These are phyloP conservation scores for Tetragnatha versicolor DNA, from an alignment of 1,140 invertebrate genomes.

Conservation along the genomic window DNA sequence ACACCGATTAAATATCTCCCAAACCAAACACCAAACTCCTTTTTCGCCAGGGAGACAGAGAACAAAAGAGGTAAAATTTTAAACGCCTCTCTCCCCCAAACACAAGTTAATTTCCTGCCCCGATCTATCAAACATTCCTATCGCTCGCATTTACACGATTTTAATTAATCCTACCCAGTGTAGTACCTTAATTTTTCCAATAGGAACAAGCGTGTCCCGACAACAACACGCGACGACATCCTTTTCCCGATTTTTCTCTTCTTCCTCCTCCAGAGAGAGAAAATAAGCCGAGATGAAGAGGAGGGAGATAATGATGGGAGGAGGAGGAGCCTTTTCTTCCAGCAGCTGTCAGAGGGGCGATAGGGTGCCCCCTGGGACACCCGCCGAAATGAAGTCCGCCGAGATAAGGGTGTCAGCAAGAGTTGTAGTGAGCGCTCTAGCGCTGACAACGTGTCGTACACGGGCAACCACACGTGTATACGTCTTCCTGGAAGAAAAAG, in stretches of 20 bases:
- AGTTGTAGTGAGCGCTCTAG: slow-evolving; percentile 26
- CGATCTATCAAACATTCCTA: slow-evolving; percentile 49
- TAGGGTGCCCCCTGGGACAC: slow-evolving; percentile 23
- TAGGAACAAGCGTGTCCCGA: slow-evolving; percentile 42
- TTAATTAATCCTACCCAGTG: slow-evolving; percentile 50
- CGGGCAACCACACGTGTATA: slow-evolving; percentile 46
- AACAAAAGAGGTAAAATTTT: not conserved
- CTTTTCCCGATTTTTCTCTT: slow-evolving; percentile 19
- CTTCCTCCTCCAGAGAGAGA: slow-evolving; percentile 33
- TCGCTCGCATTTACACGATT: slow-evolving; percentile 53
- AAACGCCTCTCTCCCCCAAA: not conserved
- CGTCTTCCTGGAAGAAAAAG: slow-evolving; percentile 28
- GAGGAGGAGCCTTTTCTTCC: not conserved
- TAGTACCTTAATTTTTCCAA: slow-evolving; percentile 55
- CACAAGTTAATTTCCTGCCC: slow-evolving; percentile 6
- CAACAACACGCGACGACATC: slow-evolving; percentile 48
- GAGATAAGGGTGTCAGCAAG: slow-evolving; percentile 40
- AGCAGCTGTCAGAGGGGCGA: slow-evolving; percentile 47
- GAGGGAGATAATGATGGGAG: slow-evolving; percentile 22
- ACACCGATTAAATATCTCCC: too few species aligned
- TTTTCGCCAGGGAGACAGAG: not conserved
- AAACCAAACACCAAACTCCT: too few species aligned
- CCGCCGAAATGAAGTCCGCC: slow-evolving; percentile 46
- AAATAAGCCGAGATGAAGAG: slow-evolving; percentile 6
- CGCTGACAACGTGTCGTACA: slow-evolving; percentile 53